phyloP scores from a whole-genome alignment of 2,797 vertebrate species.

The Eulemur albifrons region DNA sequence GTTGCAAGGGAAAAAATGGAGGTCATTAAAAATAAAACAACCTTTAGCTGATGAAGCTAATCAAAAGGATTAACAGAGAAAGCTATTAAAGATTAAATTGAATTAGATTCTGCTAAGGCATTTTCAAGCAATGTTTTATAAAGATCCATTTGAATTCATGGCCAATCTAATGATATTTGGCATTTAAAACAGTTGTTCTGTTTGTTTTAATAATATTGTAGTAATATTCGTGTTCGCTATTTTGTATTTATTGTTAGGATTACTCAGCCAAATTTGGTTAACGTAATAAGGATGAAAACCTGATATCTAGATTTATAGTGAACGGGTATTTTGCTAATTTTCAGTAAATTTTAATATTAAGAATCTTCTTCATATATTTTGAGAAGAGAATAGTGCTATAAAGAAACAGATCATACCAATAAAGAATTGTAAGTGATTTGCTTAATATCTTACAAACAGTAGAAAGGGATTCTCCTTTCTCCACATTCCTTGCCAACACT shows the following conservation, averaged over 20 bases:
- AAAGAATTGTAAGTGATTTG: not conserved
- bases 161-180: not conserved
- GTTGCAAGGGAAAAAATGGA: not conserved
- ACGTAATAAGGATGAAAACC: not conserved
- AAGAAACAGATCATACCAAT: not conserved
- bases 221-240: not conserved
- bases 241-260: not conserved
- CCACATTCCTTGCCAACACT: not conserved
- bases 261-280: slow-evolving; percentile 17
- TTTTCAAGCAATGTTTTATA: not conserved
- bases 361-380: not conserved
- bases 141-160: not conserved
- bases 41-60: not conserved
- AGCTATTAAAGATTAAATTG: not conserved
- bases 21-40: slow-evolving; percentile 18
- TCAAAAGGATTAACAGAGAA: not conserved
- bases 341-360: not conserved
- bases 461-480: not conserved
- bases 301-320: not conserved
- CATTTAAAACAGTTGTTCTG: not conserved
- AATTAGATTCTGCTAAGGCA: not conserved
- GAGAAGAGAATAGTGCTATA: not conserved
- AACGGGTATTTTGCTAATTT: not conserved
- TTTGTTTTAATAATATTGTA: slow-evolving; percentile 19
- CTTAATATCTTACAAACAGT: not conserved